A percentile compares a stretch with the other conserved stretches of the same genome.
Conservation (phyloP, 2,797 vertebrate genomes). For the Buceros bicornis region DNA sequence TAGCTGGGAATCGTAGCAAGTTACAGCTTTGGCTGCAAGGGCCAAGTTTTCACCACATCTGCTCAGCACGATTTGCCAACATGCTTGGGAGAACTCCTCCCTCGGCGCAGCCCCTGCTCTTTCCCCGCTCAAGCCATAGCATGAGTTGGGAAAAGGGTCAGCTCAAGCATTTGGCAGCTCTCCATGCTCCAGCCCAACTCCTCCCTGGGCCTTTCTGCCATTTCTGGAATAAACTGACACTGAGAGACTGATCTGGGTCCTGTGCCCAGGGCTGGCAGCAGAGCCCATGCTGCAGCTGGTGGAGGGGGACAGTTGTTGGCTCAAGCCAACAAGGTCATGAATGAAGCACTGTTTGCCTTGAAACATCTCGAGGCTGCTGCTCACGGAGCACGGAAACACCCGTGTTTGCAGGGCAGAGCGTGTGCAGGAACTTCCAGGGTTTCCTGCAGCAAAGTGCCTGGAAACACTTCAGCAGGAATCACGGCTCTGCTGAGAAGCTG, state of each 20-base stretch:
- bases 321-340: background rate
- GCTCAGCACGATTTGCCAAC: background rate
- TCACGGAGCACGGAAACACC: background rate
- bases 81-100: background rate
- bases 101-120: background rate
- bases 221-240: background rate
- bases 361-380: background rate
- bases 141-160: background rate
- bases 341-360: constrained; percentile 25
- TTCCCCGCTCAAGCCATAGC: background rate
- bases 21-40: background rate
- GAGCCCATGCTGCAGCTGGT: background rate
- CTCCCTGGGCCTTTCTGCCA: background rate
- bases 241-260: background rate
- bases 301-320: background rate
- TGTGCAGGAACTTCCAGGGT: background rate
- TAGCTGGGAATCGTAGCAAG: background rate
- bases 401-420: background rate
- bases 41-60: background rate
- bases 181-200: background rate
- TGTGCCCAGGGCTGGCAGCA: background rate
- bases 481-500: background rate
- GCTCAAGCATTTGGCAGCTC: background rate
- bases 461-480: background rate
- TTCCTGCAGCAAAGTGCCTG: background rate